Evolutionary conservation across 2,113 vertebrate genomes (phyloP).

Genomic region (Platysteira castanea): DNA sequence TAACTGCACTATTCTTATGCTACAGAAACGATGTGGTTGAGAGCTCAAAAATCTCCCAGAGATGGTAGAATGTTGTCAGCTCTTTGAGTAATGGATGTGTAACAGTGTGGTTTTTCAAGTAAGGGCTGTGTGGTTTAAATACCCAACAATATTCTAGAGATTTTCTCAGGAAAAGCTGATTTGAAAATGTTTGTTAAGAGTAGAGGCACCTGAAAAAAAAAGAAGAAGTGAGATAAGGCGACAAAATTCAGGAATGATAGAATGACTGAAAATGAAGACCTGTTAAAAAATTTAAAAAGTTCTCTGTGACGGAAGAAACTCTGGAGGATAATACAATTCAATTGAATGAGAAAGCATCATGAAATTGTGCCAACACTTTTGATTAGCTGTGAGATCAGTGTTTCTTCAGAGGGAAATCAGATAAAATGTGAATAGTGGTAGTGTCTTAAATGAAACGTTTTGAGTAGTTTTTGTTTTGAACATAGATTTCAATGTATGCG

Average conservation of each 20-base stretch:
- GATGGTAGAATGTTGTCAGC: background rate
- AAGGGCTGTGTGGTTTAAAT: background rate
- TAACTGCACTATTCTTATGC: background rate
- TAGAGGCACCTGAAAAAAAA: background rate
- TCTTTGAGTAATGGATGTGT: background rate
- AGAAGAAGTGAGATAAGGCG: rapidly evolving
- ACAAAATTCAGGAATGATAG: background rate
- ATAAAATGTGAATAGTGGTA: background rate
- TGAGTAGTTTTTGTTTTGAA: background rate
- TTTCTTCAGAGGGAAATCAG: background rate
- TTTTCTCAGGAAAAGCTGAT: background rate
- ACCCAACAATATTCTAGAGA: background rate
- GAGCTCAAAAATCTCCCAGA: background rate
- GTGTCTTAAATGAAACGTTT: background rate
- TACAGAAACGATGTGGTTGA: background rate
- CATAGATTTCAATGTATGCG: background rate
- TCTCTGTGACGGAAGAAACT: background rate
- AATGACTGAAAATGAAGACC: background rate
- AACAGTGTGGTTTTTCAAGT: background rate
- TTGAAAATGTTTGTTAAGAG: background rate
- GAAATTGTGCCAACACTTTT: background rate
- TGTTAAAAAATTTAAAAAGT: background rate
- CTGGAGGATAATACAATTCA: background rate
- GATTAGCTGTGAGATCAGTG: background rate
- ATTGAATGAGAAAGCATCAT: background rate